phyloP scores from a whole-genome alignment of 2,888 invertebrate species.

The Drosophila mulleri region DNA sequence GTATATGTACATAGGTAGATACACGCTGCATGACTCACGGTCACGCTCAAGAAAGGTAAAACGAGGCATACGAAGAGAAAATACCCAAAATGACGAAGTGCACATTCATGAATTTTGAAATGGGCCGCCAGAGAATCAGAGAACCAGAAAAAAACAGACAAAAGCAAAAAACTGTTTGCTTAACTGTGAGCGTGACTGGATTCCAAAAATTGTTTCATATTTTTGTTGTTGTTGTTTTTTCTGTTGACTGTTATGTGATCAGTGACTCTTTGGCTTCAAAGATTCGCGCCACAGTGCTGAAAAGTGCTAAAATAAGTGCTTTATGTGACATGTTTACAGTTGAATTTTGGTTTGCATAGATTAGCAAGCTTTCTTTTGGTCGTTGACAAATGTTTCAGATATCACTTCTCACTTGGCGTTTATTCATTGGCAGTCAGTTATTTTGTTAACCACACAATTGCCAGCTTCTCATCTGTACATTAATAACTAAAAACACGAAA shows the following conservation, averaged over 20 bases:
- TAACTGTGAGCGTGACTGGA: slow-evolving; percentile 57
- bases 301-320: slow-evolving; percentile 24
- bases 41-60: slow-evolving; percentile 57
- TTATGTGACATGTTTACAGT: slow-evolving; percentile 20
- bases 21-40: slow-evolving; percentile 64
- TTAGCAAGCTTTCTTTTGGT: slow-evolving; percentile 7
- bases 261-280: slow-evolving; percentile 35
- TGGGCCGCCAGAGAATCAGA: slow-evolving; percentile 53
- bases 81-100: slow-evolving; percentile 71
- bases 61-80: slow-evolving; percentile 49
- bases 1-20: slow-evolving; percentile 16
- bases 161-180: slow-evolving; percentile 17
- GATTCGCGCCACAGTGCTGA: slow-evolving; percentile 43
- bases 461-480: slow-evolving; percentile 37
- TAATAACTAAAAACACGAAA: slow-evolving; percentile 57
- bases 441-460: slow-evolving; percentile 22
- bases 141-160: slow-evolving; percentile 25
- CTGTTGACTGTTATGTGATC: slow-evolving; percentile 24
- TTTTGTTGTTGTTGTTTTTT: slow-evolving; percentile 1
- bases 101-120: slow-evolving; percentile 75
- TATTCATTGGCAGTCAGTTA: slow-evolving; percentile 52
- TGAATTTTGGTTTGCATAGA: slow-evolving; percentile 19
- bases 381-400: slow-evolving; percentile 28
- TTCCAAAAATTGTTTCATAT: slow-evolving; percentile 26
- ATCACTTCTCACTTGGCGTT: slow-evolving; percentile 63